These are phyloP conservation scores for Neodon shergylaensis DNA, from an alignment of 2,113 vertebrate genomes.

Conservation along the genomic window DNA sequence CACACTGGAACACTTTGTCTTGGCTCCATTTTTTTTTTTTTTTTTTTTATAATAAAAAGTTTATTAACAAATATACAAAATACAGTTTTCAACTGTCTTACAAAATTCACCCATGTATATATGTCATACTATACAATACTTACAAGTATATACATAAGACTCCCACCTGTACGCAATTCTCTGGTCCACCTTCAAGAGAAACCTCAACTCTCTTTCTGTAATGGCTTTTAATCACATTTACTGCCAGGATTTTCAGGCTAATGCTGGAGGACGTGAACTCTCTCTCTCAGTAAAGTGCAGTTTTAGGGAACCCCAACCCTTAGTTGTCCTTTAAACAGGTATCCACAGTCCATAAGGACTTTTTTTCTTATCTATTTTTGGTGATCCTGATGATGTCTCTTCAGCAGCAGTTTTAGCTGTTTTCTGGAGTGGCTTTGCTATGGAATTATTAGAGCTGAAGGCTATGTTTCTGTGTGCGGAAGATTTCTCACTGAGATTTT, in stretches of 20 bases:
- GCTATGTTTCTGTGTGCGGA: conserved; percentile 78
- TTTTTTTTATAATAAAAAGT: conserved; percentile 79
- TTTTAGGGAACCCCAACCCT: conserved; percentile 81
- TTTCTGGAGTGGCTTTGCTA: conserved; percentile 87
- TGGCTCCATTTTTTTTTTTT: too few species aligned
- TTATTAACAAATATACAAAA: conserved; percentile 83
- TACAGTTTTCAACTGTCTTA: conserved; percentile 68
- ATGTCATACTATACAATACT: conserved; percentile 77
- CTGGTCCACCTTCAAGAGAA: conserved; percentile 89
- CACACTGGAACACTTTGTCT: neutral
- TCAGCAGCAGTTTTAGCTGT: conserved; percentile 61
- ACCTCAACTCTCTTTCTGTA: conserved; percentile 76
- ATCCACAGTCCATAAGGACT: conserved; percentile 93
- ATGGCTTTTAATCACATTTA: neutral
- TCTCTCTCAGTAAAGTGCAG: conserved; percentile 69
- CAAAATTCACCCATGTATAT: conserved; percentile 85
- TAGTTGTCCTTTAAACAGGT: conserved; percentile 85
- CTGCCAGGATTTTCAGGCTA: neutral
- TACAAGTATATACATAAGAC: conserved; percentile 81
- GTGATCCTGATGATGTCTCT: conserved; percentile 65
- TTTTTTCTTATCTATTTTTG: conserved; percentile 85
- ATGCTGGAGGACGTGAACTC: conserved; percentile 31
- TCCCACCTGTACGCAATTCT: conserved; percentile 81
- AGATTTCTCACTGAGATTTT: conserved; percentile 70
- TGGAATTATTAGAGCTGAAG: conserved; percentile 85